phyloP scores from a whole-genome alignment of 1,140 invertebrate genomes.

The Brachionus rotundiformis region DNA sequence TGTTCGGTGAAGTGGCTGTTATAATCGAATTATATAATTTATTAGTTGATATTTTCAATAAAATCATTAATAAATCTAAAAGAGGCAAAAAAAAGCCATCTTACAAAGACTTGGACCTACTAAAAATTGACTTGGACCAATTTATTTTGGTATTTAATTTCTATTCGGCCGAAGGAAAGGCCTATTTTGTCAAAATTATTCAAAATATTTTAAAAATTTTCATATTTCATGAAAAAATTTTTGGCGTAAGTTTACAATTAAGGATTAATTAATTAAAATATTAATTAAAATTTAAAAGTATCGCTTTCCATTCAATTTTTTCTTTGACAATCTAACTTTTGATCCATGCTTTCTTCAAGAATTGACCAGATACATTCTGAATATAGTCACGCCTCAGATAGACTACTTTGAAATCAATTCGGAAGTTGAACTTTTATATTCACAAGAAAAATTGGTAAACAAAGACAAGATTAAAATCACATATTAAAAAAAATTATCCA shows the following conservation, averaged over 20 bases:
- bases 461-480: too few relatives aligned
- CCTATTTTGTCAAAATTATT: conserved; percentile 11
- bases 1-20: conserved; percentile 22
- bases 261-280: not conserved
- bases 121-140: conserved; percentile 13
- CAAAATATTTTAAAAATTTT: not conserved
- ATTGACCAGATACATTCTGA: conserved; percentile 7
- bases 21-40: conserved; percentile 19
- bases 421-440: not conserved
- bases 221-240: not conserved
- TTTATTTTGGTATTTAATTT: not conserved
- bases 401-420: not conserved
- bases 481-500: not conserved
- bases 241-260: not conserved
- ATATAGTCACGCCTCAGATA: not conserved
- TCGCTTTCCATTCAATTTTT: not conserved
- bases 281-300: conserved; percentile 19
- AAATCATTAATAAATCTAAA: not conserved
- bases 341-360: conserved; percentile 32
- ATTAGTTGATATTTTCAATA: not conserved
- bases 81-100: not conserved
- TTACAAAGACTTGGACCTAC: not conserved
- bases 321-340: not conserved
- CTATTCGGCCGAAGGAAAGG: not conserved
- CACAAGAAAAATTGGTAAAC: not conserved